Evolutionary conservation across 2,113 vertebrate genomes (phyloP).

Genomic region (Sinocyclocheilus anophthalmus): DNA sequence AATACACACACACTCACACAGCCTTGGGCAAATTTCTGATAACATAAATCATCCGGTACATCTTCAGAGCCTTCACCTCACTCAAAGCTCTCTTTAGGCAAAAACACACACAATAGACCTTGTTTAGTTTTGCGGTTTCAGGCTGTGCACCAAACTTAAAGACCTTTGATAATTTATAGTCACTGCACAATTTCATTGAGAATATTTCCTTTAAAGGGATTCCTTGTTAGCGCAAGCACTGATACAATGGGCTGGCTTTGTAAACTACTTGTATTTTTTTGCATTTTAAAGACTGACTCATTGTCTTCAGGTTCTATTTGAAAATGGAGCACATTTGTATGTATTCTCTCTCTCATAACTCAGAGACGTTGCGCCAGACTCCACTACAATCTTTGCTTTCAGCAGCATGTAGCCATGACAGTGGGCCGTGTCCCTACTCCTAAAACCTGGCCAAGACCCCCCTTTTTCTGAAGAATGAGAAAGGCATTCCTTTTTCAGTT

Average conservation of each 20-base stretch:
- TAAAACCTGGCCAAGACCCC: conserved; percentile 54
- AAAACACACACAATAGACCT: conserved; percentile 50
- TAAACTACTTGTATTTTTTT: conserved; percentile 18
- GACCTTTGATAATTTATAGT: conserved; percentile 16
- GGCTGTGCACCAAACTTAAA: conserved; percentile 29
- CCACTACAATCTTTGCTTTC: conserved; percentile 49
- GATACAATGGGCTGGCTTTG: conserved; percentile 17
- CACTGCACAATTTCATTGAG: conserved; percentile 20
- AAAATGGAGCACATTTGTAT: not conserved
- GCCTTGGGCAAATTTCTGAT: conserved; percentile 62
- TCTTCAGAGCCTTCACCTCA: conserved; percentile 44
- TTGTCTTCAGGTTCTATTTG: conserved; percentile 10
- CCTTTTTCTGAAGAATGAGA: conserved; percentile 52
- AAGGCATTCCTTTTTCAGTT: conserved; percentile 56
- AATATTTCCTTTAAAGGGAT: conserved; percentile 2
- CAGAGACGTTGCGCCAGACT: conserved; percentile 43
- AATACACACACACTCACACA: conserved; percentile 34
- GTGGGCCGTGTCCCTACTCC: conserved; percentile 41
- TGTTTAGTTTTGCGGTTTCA: conserved; percentile 40
- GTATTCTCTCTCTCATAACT: conserved; percentile 17
- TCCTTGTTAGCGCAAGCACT: conserved; percentile 8
- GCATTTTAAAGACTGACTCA: conserved; percentile 13
- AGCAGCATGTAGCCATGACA: conserved; percentile 48
- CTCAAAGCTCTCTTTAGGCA: conserved; percentile 38
- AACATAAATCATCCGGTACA: conserved; percentile 67